phyloP scores from a whole-genome alignment of 2,113 vertebrate genomes.

The Dermatemys mawii region DNA sequence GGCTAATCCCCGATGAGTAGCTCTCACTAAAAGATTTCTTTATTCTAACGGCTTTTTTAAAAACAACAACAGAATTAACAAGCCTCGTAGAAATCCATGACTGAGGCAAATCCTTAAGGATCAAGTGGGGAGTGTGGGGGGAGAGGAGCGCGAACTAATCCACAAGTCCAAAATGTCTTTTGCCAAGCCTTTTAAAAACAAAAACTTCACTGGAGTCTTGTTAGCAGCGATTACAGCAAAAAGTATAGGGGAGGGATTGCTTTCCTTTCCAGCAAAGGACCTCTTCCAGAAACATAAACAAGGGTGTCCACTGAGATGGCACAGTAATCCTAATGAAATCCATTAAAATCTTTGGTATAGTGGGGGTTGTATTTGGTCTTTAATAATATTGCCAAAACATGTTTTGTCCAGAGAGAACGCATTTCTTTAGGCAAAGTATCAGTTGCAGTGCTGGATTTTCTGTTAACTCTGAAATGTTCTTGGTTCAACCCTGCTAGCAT shows the following conservation, averaged over 20 bases:
- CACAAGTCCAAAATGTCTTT: constrained; percentile 38
- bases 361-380: background rate
- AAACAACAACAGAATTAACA: constrained; percentile 70
- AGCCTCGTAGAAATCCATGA: constrained; percentile 75
- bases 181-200: constrained; percentile 64
- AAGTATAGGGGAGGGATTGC: constrained; percentile 31
- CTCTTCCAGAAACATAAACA: constrained; percentile 65
- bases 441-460: background rate
- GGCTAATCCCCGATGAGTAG: constrained; percentile 73
- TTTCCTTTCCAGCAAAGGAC: constrained; percentile 51
- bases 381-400: background rate
- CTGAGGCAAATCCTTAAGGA: constrained; percentile 73
- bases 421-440: background rate
- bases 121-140: constrained; percentile 40
- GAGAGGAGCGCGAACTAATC: constrained; percentile 65
- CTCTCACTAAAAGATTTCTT: constrained; percentile 71
- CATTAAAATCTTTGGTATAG: constrained; percentile 46
- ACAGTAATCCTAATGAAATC: constrained; percentile 54
- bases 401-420: background rate
- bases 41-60: constrained; percentile 60
- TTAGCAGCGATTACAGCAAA: constrained; percentile 61
- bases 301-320: constrained; percentile 36
- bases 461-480: background rate
- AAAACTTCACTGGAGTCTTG: constrained; percentile 57
- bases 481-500: background rate